phyloP scores from a whole-genome alignment of 2,113 vertebrate genomes.

The Oncorhynchus gorbuscha region DNA sequence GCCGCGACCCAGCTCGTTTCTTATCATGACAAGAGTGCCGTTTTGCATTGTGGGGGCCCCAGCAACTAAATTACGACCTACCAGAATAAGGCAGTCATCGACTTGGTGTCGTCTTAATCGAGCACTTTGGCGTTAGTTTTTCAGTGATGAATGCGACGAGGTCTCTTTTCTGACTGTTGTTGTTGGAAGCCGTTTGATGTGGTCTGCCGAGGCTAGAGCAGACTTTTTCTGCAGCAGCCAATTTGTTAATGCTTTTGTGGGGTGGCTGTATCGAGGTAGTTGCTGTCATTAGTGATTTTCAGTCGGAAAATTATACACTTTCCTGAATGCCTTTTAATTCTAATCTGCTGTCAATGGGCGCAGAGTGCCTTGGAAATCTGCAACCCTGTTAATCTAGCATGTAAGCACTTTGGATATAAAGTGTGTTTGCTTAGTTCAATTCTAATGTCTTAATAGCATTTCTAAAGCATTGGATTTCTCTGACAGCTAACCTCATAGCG shows the following conservation, averaged over 20 bases:
- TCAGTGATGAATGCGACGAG: constrained; percentile 19
- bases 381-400: no score
- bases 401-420: no score
- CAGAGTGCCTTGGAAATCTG: not conserved
- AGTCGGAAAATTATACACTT: no score
- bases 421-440: no score
- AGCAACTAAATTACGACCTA: constrained; percentile 4
- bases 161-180: constrained; percentile 11
- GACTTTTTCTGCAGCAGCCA: constrained; percentile 9
- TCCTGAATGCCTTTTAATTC: no score
- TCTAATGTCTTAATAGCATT: no score
- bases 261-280: no score
- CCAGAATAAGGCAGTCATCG: constrained; percentile 36
- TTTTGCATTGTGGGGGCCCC: constrained; percentile 34
- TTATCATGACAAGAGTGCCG: constrained; percentile 45
- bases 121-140: constrained; percentile 6
- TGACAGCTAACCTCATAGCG: no score
- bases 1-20: constrained; percentile 54
- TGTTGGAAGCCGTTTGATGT: not conserved
- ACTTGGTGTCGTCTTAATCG: constrained; percentile 33
- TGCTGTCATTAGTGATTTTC: no score
- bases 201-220: constrained; percentile 5
- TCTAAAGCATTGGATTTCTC: no score
- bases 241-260: not conserved
- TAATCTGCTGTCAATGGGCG: not conserved